These are phyloP conservation scores for Leptogaster cylindrica DNA, from an alignment of 2,888 invertebrate species.

Conservation along the genomic window DNA sequence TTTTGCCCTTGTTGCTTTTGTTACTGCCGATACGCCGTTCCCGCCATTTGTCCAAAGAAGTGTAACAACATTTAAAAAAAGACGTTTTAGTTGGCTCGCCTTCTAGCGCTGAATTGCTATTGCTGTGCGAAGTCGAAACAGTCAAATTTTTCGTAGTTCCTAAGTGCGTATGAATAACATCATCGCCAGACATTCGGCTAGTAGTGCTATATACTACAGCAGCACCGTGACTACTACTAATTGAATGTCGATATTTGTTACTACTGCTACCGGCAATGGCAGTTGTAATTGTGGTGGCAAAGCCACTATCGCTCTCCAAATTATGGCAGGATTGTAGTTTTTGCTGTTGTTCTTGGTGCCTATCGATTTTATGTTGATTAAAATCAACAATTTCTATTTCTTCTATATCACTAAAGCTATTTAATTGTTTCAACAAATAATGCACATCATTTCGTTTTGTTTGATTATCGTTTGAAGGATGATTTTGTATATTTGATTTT, in stretches of 20 bases:
- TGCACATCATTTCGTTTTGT: slow-evolving; percentile 63
- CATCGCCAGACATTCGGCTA: slow-evolving; percentile 42
- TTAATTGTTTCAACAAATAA: slow-evolving; percentile 64
- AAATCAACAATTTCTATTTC: slow-evolving; percentile 63
- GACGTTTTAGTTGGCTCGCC: slow-evolving; percentile 46
- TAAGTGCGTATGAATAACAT: slow-evolving; percentile 39
- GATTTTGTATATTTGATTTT: slow-evolving; percentile 46
- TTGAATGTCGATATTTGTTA: slow-evolving; percentile 1
- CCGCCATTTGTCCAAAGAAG: slow-evolving; percentile 61
- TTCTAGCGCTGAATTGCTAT: slow-evolving; percentile 41
- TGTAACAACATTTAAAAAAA: slow-evolving; percentile 61
- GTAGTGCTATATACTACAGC: slow-evolving; percentile 42
- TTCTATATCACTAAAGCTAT: slow-evolving; percentile 64
- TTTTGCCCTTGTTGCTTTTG: slow-evolving; percentile 1
- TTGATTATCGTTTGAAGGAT: slow-evolving; percentile 57
- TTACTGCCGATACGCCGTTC: slow-evolving; percentile 49
- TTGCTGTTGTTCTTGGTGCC: slow-evolving; percentile 50
- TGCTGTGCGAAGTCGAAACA: slow-evolving; percentile 35
- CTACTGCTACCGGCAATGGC: slow-evolving; percentile 54
- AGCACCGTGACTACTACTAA: slow-evolving; percentile 36
- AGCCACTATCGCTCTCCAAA: slow-evolving; percentile 35
- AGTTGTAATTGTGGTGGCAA: slow-evolving; percentile 46
- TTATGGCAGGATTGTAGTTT: slow-evolving; percentile 52
- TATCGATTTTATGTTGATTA: slow-evolving; percentile 50
- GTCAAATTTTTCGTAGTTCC: slow-evolving; percentile 28